Conservation (phyloP, 2,797 vertebrate genomes). For the Sebastes diploproa region DNA sequence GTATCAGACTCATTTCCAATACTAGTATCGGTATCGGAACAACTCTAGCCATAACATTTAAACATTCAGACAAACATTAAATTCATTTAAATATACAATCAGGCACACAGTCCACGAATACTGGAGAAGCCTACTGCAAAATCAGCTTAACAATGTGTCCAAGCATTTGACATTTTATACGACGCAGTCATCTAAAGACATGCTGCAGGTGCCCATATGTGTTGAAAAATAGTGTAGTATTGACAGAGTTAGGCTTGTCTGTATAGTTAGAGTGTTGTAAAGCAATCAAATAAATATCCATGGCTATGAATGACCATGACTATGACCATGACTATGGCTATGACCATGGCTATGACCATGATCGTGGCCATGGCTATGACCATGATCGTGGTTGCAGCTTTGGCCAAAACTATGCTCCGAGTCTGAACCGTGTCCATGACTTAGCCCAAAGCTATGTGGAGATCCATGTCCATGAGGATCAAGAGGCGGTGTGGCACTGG, state of each 20-base stretch:
- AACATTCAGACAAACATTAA: background rate
- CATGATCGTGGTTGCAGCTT: slow-evolving; percentile 36
- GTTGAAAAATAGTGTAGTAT: background rate
- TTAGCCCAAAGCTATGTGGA: slow-evolving; percentile 3
- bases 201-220: background rate
- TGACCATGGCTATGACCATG: slow-evolving; percentile 33
- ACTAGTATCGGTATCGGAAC: too few relatives aligned
- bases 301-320: background rate
- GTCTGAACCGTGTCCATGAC: slow-evolving; percentile 23
- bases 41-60: background rate
- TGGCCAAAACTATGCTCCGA: slow-evolving; percentile 21
- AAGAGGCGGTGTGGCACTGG: background rate
- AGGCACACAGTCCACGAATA: background rate
- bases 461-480: slow-evolving; percentile 25
- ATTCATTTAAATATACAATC: background rate
- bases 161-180: background rate
- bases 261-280: too few relatives aligned
- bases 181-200: background rate
- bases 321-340: background rate
- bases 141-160: background rate
- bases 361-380: slow-evolving; percentile 5
- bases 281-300: too few relatives aligned
- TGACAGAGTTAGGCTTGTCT: background rate
- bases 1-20: too few relatives aligned
- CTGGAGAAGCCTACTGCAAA: background rate